phyloP scores from a whole-genome alignment of 2,113 vertebrate genomes.

The Alethe diademata region DNA sequence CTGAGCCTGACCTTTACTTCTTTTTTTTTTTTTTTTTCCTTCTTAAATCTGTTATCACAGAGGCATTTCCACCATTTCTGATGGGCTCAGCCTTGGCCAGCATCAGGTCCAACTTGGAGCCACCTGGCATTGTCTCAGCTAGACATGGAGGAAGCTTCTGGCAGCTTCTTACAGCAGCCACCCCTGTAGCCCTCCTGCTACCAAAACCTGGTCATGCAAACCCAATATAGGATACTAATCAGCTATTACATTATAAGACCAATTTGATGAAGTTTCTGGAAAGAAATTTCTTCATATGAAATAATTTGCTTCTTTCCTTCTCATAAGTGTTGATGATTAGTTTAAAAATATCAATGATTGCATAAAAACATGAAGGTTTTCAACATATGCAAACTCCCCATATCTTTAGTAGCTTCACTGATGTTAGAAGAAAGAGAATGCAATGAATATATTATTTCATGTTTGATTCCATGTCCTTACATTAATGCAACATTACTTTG shows the following conservation, averaged over 20 bases:
- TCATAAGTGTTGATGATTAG: neutral
- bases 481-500: neutral
- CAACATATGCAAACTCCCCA: neutral
- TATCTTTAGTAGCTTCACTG: neutral
- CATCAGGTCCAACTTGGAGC: neutral
- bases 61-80: neutral
- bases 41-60: neutral
- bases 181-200: rapidly evolving
- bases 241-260: neutral
- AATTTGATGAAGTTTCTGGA: neutral
- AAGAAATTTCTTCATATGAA: neutral
- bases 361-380: neutral
- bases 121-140: neutral
- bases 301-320: neutral
- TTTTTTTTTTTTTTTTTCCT: neutral
- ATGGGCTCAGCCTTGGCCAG: neutral
- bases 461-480: neutral
- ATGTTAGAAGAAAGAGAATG: neutral
- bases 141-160: neutral
- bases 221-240: neutral
- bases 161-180: neutral
- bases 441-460: neutral
- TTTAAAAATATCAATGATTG: neutral
- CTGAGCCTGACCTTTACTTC: neutral
- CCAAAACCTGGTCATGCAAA: neutral